Base-by-base conservation (phyloP, 2,797 vertebrate species). In the Simalia tracyae region DNA sequence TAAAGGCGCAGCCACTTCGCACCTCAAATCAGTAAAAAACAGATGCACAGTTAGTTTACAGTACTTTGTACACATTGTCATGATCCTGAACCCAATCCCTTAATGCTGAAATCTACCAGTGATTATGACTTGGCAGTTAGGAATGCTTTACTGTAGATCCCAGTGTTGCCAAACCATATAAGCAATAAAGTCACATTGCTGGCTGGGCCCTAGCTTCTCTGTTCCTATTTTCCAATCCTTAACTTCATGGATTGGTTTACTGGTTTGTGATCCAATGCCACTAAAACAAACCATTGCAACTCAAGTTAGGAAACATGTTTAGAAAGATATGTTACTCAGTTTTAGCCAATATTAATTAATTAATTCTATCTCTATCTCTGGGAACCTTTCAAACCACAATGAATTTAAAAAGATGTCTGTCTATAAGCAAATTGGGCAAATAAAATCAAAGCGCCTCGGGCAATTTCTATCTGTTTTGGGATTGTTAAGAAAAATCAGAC, bases 1-100 rank as follows among this genome's bases (percentile, higher is more conserved):
- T 99, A 88, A 99, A 99, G 93, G 99, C 98, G 98, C 99, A 99
- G 95, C 99, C 99, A 92, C 99, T 99, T 94, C 99, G 98, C 61
- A 99, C 98, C 99, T 99, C 95, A 1, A 95, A 96, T 31, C 92
- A 95, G 94, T 81, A 95, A 93, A 94, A 1, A 90, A 96, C 2
- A 95, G 14, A 94, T 1, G 72, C 3, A 6, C 24, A 26, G 54
- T 89, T 63, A 93, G 6, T 56, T 15, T 56, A 86, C 26, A 57
- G 0, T 24, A 56, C 72, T 91, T 88, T 42, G 14, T 26, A 76
- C 72, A 10, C 4, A 4, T 46, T 24, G 76, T 24, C 24, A 24
- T 1, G 8, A 24, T 46, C 42, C 36, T 81, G 9, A 81, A 46
- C 36, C 19, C 0, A 3, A 24, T 81, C 76, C 76, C 9, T 10